Conservation (phyloP, 1,140 invertebrate genomes). For the Caerostris extrusa region DNA sequence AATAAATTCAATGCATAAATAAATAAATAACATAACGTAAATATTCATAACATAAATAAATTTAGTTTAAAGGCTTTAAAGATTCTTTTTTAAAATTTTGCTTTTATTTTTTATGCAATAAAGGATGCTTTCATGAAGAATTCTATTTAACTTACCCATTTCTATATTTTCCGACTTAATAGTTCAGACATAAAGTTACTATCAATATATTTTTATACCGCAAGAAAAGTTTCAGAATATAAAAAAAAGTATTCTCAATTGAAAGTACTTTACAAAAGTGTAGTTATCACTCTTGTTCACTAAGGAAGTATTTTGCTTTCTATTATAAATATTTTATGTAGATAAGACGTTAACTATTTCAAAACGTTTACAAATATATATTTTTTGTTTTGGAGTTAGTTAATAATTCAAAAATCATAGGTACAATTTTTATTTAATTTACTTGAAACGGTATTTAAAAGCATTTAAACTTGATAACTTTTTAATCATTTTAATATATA, state of each 20-base stretch:
- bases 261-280: not conserved
- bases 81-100: not conserved
- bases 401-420: too few relatives aligned
- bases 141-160: not conserved
- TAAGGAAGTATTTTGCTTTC: not conserved
- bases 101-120: not conserved
- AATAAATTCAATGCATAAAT: too few relatives aligned
- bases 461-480: too few relatives aligned
- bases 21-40: too few relatives aligned
- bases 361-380: too few relatives aligned
- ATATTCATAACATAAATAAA: too few relatives aligned
- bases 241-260: not conserved
- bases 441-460: too few relatives aligned
- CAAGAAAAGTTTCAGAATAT: not conserved
- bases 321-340: too few relatives aligned
- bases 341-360: too few relatives aligned
- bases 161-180: not conserved
- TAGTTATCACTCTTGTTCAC: not conserved
- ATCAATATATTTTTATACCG: not conserved
- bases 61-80: not conserved
- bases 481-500: too few relatives aligned
- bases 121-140: not conserved
- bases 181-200: not conserved
- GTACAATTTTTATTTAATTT: too few relatives aligned
- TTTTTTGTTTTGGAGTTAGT: too few relatives aligned